Percentiles rank a stretch among this genome's conserved stretches.
Conservation (phyloP, 1,140 invertebrate genomes). For the Drosophila sturtevanti region DNA sequence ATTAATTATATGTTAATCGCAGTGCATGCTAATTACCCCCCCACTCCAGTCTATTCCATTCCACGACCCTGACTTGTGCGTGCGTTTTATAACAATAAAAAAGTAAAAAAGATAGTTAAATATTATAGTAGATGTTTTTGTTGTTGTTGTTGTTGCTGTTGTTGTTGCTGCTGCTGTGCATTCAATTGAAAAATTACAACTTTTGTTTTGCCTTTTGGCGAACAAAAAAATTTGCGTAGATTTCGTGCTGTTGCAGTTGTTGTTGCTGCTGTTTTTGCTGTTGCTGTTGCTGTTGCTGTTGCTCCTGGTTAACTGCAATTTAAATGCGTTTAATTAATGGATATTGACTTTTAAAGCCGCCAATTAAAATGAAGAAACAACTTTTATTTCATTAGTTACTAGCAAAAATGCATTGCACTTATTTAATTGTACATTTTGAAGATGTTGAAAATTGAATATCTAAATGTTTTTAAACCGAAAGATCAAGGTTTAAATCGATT, state of each 20-base stretch:
- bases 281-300: slow-evolving; percentile 11
- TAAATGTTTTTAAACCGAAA: background rate
- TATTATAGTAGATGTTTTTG: slow-evolving; percentile 27
- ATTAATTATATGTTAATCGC: slow-evolving; percentile 82
- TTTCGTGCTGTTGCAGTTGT: slow-evolving; percentile 53
- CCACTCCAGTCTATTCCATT: slow-evolving; percentile 20
- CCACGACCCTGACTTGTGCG: slow-evolving; percentile 75
- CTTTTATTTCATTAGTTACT: background rate
- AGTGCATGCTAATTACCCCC: slow-evolving; percentile 77
- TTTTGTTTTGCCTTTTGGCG: slow-evolving; percentile 52
- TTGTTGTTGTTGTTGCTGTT: too few relatives aligned
- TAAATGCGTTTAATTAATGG: slow-evolving; percentile 50
- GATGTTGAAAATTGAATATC: background rate
- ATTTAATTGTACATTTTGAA: slow-evolving; percentile 1
- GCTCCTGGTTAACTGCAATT: slow-evolving; percentile 34
- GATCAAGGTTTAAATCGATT: background rate
- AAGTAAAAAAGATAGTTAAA: slow-evolving; percentile 13
- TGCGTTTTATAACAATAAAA: slow-evolving; percentile 46
- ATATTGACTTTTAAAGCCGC: slow-evolving; percentile 24
- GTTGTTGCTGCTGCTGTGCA: slow-evolving; percentile 62
- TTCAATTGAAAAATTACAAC: slow-evolving; percentile 80
- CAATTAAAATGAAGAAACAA: slow-evolving; percentile 3
- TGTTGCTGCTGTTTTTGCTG: slow-evolving; percentile 18
- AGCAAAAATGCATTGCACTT: background rate
- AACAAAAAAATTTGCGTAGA: slow-evolving; percentile 63